phyloP scores from a whole-genome alignment of 1,140 invertebrate genomes.

The Drosophila elegans region DNA sequence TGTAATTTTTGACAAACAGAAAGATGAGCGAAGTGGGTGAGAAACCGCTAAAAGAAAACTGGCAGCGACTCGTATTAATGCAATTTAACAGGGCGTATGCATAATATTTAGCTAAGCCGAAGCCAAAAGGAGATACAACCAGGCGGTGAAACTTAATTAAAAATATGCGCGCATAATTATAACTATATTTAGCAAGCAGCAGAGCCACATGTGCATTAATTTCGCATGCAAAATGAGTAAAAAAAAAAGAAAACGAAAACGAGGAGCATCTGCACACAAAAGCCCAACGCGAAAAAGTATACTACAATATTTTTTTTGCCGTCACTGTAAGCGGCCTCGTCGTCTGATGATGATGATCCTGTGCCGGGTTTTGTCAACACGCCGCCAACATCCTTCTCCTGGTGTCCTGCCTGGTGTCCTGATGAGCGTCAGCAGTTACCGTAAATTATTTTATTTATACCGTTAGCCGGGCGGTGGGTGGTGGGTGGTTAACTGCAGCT shows the following conservation, averaged over 20 bases:
- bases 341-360: slow-evolving; percentile 74
- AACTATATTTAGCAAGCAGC: slow-evolving; percentile 78
- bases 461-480: slow-evolving; percentile 48
- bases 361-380: slow-evolving; percentile 77
- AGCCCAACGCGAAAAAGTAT: slow-evolving; percentile 67
- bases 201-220: slow-evolving; percentile 71
- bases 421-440: slow-evolving; percentile 82
- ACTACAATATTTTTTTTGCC: slow-evolving; percentile 59
- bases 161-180: slow-evolving; percentile 83
- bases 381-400: slow-evolving; percentile 49
- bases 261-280: slow-evolving; percentile 66
- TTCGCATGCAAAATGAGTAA: slow-evolving; percentile 62
- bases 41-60: slow-evolving; percentile 29
- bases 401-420: slow-evolving; percentile 42
- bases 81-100: slow-evolving; percentile 81
- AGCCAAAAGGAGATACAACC: slow-evolving; percentile 34
- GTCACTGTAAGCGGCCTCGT: slow-evolving; percentile 60
- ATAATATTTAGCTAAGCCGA: slow-evolving; percentile 78
- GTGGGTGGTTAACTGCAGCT: slow-evolving; percentile 31
- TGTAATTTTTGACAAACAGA: slow-evolving; percentile 71
- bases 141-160: slow-evolving; percentile 76
- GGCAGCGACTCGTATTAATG: slow-evolving; percentile 66
- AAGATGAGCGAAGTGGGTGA: slow-evolving; percentile 12
- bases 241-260: neutral
- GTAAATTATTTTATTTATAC: slow-evolving; percentile 84